Base-by-base conservation (phyloP, 2,113 vertebrate species). In the Ramphastos sulfuratus region DNA sequence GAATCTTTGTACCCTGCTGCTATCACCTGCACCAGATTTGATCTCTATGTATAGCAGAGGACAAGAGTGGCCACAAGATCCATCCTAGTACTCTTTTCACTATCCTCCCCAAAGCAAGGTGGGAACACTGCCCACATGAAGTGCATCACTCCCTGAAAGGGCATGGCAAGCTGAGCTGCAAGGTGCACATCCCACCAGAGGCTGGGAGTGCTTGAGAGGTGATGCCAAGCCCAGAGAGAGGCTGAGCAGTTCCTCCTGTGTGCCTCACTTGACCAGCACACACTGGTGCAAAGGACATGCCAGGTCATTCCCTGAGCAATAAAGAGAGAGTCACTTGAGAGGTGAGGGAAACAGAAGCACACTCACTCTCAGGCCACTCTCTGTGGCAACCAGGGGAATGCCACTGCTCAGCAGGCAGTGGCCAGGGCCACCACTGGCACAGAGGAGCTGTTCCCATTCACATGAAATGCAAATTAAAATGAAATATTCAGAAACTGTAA, bases 311-410 rank as follows among this genome's bases (percentile, higher is more conserved):
- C 87, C 88, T 91, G 28, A 81, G 93, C 59, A 89, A 87, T 97
- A 93, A 97, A 90, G 94, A 93, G 87, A 94, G 87, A 96, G 84
- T 94, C 92, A 95, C 92, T 92, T 95, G 89, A 92, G 82, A 95
- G 92, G 95, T 92, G 93, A 96, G 65, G 88, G 96, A 97, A 92
- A 95, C 86, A 90, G 83, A 97, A 96, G 97, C 96, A 94, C 88
- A 93, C 31, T 28, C 76, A 87, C 95, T 89, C 92, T 89, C 88
- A 90, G 92, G 71, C 63, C 77, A 83, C 95, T 97, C 95, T 94
- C 97, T 92, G 97, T 95, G 96, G 93, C 96, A 77, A 97, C 72
- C 44, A 7, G 79, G 90, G 63, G 95, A 93, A 60, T 92, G 84
- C 70, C 81, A 96, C 92, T 95, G 95, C 96, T 96, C 95, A 96